Percentiles rank a stretch among this genome's conserved stretches.
Evolutionary conservation across 2,888 invertebrate species (phyloP).

Genomic region (Mythimna pallens): DNA sequence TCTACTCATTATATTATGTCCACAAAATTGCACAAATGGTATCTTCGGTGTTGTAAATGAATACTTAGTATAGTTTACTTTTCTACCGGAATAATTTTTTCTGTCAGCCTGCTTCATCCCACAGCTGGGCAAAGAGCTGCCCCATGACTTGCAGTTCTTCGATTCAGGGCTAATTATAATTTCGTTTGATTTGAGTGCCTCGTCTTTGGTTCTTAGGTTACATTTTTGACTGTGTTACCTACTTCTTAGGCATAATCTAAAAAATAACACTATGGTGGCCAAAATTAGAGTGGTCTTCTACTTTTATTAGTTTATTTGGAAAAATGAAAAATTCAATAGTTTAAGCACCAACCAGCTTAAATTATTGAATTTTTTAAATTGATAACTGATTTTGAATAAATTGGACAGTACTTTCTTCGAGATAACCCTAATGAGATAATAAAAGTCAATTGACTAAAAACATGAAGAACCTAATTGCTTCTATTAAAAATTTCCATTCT

Average conservation of each 20-base stretch:
- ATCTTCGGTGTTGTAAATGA: background rate
- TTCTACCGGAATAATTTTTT: background rate
- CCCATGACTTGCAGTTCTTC: background rate
- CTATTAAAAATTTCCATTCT: constrained; percentile 10
- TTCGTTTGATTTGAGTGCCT: background rate
- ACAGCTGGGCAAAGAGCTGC: background rate
- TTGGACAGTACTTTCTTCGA: no score
- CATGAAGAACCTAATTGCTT: background rate
- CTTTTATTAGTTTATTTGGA: background rate
- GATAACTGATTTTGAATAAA: no score
- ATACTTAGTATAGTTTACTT: background rate
- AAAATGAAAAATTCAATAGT: no score
- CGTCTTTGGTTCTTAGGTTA: no score
- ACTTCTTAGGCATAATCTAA: background rate
- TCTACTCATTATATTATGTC: background rate
- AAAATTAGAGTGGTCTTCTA: background rate
- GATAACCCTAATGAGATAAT: constrained; percentile 1
- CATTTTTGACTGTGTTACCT: background rate
- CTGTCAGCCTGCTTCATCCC: background rate
- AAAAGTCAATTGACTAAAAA: background rate
- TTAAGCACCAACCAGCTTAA: no score
- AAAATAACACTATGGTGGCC: background rate
- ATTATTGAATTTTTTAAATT: no score
- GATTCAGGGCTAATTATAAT: background rate
- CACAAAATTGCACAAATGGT: background rate